phyloP scores from a whole-genome alignment of 1,140 invertebrate species.

The Dryas iulia region DNA sequence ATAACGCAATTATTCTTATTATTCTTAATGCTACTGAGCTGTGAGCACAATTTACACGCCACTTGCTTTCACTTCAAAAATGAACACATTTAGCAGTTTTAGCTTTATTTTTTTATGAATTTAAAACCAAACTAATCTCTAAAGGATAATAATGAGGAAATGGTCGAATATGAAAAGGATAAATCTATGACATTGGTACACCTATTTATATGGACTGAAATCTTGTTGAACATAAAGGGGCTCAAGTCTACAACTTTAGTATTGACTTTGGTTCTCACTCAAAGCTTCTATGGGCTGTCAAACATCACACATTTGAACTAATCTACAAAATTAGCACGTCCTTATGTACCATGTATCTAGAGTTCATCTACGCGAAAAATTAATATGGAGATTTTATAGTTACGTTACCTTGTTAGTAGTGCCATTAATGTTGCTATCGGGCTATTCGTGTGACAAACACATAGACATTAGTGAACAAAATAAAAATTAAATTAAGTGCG shows the following conservation, averaged over 20 bases:
- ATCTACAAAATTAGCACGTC: conserved; percentile 8
- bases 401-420: conserved; percentile 91
- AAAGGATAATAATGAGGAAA: conserved; percentile 7
- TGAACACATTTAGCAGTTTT: not conserved
- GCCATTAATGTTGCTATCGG: conserved; percentile 93
- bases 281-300: conserved; percentile 15
- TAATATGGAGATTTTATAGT: conserved; percentile 51
- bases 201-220: conserved; percentile 3
- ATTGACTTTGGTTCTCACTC: conserved; percentile 9
- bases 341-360: conserved; percentile 1
- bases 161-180: conserved; percentile 8
- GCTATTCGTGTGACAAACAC: conserved; percentile 83
- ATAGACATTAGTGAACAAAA: conserved; percentile 70
- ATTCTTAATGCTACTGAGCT: not conserved
- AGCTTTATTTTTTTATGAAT: not conserved
- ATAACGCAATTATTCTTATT: not conserved
- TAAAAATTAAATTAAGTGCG: conserved; percentile 48
- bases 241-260: conserved; percentile 14
- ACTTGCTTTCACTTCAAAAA: not conserved
- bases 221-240: conserved; percentile 8
- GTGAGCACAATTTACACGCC: not conserved
- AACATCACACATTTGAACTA: conserved; percentile 20
- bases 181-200: conserved; percentile 14
- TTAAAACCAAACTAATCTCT: conserved; percentile 10
- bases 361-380: conserved; percentile 44